phyloP scores from a whole-genome alignment of 2,113 vertebrate genomes.

The Oxyruncus cristatus region DNA sequence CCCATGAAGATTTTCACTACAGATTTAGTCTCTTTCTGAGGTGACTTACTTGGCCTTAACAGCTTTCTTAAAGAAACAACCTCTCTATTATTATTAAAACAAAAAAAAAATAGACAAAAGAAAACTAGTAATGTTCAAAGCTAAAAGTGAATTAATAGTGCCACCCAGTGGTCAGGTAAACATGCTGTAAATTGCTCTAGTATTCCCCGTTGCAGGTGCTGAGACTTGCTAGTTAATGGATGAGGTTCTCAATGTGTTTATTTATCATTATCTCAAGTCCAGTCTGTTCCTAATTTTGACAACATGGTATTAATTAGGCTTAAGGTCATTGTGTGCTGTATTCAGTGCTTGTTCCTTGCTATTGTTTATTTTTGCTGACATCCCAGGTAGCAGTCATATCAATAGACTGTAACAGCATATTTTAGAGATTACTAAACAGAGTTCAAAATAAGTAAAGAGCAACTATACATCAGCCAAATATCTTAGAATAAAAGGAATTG shows the following conservation, averaged over 20 bases:
- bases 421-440: neutral
- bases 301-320: neutral
- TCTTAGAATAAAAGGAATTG: neutral
- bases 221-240: neutral
- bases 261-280: neutral
- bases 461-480: neutral
- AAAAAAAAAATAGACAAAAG: neutral
- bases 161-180: conserved; percentile 42
- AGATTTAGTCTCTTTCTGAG: neutral
- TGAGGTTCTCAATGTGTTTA: neutral
- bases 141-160: conserved; percentile 43
- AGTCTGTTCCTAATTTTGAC: neutral
- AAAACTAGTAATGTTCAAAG: neutral
- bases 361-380: neutral
- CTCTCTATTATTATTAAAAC: neutral
- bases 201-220: neutral
- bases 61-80: neutral
- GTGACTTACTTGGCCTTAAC: neutral
- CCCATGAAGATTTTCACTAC: neutral
- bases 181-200: neutral
- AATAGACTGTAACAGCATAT: neutral
- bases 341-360: neutral
- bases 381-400: neutral
- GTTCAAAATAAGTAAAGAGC: neutral
- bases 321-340: neutral